A percentile compares a stretch with the other conserved stretches of the same genome.
Evolutionary conservation across 1,140 invertebrate genomes (phyloP).

Genomic region (Drosophila bocki): DNA sequence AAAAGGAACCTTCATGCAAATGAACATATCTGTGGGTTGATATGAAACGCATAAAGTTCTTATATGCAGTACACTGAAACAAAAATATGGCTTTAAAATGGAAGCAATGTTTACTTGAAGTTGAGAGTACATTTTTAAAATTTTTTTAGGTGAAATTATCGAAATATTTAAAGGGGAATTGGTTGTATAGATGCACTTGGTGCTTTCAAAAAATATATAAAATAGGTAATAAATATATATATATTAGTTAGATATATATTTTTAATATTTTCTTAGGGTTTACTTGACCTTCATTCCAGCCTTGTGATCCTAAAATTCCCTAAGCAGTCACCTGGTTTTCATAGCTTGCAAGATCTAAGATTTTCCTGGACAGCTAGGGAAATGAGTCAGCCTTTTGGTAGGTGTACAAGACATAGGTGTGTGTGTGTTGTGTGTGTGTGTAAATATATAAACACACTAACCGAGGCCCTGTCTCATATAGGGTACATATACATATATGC

Average conservation of each 20-base stretch:
- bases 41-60: constrained; percentile 15
- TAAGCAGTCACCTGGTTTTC: neutral
- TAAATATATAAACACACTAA: constrained; percentile 13
- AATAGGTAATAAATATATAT: neutral
- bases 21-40: constrained; percentile 36
- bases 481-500: constrained; percentile 10
- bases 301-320: too few species aligned
- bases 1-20: constrained; percentile 26
- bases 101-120: neutral
- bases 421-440: neutral
- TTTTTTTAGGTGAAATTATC: neutral
- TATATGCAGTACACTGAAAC: constrained; percentile 10
- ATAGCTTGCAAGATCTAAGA: neutral
- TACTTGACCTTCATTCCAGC: too few species aligned
- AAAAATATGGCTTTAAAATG: neutral
- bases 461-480: constrained; percentile 12
- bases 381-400: constrained; percentile 1
- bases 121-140: neutral
- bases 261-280: too few species aligned
- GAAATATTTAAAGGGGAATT: neutral
- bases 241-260: too few species aligned
- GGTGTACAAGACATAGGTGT: neutral
- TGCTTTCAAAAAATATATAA: too few species aligned
- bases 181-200: neutral
- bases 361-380: neutral